Percentiles rank a stretch among this genome's conserved stretches.
These are phyloP conservation scores for Chloebia gouldiae DNA, from an alignment of 2,113 vertebrate species.

Conservation along the genomic window DNA sequence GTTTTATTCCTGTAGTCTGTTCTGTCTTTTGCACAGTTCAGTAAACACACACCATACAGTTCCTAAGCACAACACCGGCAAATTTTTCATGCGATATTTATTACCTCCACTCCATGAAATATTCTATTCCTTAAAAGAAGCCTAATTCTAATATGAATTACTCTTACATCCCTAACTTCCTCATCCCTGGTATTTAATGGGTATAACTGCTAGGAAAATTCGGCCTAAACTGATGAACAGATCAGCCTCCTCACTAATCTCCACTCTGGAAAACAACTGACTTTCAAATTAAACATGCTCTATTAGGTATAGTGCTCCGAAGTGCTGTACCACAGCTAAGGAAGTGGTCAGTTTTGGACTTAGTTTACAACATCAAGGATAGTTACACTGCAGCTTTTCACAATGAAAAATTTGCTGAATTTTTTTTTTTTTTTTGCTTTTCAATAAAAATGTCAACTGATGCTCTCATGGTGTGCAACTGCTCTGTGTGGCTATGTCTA, in stretches of 20 bases:
- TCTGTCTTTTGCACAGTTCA: not conserved
- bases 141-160: not conserved
- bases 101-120: not conserved
- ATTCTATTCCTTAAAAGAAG: not conserved
- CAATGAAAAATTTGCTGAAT: not conserved
- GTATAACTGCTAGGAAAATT: not conserved
- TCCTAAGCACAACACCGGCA: not conserved
- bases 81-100: not conserved
- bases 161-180: not conserved
- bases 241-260: slow-evolving; percentile 7
- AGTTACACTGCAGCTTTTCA: not conserved
- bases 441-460: not conserved
- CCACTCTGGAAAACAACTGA: not conserved
- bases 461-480: not conserved
- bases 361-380: not conserved
- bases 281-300: slow-evolving; percentile 39
- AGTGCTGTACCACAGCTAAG: not conserved
- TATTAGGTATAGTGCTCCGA: not conserved
- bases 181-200: not conserved
- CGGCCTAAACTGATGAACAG: not conserved
- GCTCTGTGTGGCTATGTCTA: not conserved
- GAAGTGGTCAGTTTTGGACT: not conserved
- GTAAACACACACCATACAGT: not conserved
- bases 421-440: not conserved
- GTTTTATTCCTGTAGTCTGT: not conserved